Percentiles rank a stretch among this genome's conserved stretches.
phyloP scores from a whole-genome alignment of 1,140 invertebrate species.

The Eurosta solidaginis region DNA sequence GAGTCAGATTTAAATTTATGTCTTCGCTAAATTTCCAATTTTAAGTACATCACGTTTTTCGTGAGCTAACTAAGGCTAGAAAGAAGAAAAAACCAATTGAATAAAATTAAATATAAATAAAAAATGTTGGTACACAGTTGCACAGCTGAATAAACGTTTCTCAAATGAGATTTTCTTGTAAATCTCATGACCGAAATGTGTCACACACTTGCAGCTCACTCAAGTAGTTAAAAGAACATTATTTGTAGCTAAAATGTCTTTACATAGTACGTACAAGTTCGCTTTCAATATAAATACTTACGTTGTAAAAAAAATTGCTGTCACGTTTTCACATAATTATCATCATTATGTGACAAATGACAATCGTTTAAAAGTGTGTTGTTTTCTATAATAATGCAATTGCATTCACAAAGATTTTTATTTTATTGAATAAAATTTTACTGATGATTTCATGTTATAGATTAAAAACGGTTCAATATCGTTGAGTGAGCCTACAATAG shows the following conservation, averaged over 20 bases:
- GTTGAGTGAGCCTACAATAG: too few relatives aligned
- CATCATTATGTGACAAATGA: neutral
- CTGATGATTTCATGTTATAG: neutral
- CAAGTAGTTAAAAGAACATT: neutral
- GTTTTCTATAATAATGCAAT: neutral
- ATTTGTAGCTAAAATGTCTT: too few relatives aligned
- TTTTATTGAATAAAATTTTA: neutral
- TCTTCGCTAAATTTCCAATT: neutral
- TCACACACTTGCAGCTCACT: neutral
- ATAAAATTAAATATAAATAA: neutral
- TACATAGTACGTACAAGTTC: too few relatives aligned
- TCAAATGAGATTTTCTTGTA: neutral
- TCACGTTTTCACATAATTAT: neutral
- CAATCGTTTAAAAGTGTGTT: neutral
- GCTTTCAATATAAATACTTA: too few relatives aligned
- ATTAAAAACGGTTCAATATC: too few relatives aligned
- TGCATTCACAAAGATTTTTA: neutral
- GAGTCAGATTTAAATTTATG: neutral
- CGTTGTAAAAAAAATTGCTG: neutral
- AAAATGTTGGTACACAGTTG: too few relatives aligned
- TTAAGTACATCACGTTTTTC: neutral
- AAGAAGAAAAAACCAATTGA: neutral
- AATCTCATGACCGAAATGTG: neutral
- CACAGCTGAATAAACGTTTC: neutral
- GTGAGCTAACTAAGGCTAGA: neutral